A percentile compares a stretch with the other conserved stretches of the same genome.
Conservation (phyloP, 1,140 invertebrate species). For the Drosophila parabipectinata region DNA sequence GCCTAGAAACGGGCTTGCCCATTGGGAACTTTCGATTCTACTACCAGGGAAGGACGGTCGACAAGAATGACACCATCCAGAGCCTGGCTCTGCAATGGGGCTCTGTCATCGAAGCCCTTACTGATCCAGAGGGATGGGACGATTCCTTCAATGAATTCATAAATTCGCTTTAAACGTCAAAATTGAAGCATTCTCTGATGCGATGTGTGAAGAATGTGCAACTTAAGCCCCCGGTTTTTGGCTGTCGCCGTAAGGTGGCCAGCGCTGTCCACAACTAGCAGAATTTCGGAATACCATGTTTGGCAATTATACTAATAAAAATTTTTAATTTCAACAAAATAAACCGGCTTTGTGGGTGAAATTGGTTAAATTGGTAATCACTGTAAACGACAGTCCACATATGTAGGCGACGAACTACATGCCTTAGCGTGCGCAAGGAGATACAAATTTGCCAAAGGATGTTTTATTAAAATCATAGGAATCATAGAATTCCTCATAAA, state of each 20-base stretch:
- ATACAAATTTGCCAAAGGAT: too few species aligned
- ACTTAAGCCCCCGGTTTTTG: neutral
- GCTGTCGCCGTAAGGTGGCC: neutral
- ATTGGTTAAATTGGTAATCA: too few species aligned
- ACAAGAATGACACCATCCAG: neutral
- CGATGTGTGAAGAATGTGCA: too few species aligned
- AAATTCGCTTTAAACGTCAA: too few species aligned
- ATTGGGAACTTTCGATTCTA: neutral
- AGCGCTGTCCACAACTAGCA: neutral
- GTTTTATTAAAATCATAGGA: too few species aligned
- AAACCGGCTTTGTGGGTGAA: too few species aligned
- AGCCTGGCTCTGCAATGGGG: neutral
- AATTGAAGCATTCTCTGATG: neutral
- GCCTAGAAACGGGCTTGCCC: neutral
- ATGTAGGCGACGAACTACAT: too few species aligned
- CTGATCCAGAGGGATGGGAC: neutral
- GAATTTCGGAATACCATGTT: neutral
- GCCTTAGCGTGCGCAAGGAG: too few species aligned
- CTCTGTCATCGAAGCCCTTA: neutral
- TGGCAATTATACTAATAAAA: neutral
- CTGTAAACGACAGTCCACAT: too few species aligned
- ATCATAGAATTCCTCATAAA: too few species aligned
- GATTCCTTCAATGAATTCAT: neutral
- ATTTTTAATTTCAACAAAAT: neutral
- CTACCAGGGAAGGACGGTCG: neutral